These are phyloP conservation scores for Sebastes steindachneri DNA, from an alignment of 2,797 vertebrate species.

Conservation along the genomic window DNA sequence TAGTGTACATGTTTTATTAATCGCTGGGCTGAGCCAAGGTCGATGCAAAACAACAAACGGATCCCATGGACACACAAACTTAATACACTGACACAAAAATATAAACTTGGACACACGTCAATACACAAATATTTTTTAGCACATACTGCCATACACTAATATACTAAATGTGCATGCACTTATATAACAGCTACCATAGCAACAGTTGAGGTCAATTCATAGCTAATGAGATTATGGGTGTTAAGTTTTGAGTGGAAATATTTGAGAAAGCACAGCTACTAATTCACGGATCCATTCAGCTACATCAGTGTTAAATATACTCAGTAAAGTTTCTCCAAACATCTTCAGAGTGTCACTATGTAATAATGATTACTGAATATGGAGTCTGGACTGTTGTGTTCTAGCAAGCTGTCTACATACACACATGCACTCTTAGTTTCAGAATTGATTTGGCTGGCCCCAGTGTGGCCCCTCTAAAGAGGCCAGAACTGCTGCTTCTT, in stretches of 20 bases:
- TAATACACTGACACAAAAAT: not conserved
- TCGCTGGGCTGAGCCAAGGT: slow-evolving; percentile 18
- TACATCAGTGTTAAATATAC: not conserved
- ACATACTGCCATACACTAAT: not conserved
- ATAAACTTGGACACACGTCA: not conserved
- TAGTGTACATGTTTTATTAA: slow-evolving; percentile 58
- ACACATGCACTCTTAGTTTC: not conserved
- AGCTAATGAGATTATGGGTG: not conserved
- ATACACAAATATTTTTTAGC: not conserved
- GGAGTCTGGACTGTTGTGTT: not conserved
- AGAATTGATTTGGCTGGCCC: not conserved
- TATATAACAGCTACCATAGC: not conserved
- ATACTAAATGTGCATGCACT: not conserved
- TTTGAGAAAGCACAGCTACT: not conserved
- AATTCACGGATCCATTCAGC: not conserved
- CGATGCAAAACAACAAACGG: slow-evolving; percentile 23
- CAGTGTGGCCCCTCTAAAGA: not conserved
- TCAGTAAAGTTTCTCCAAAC: not conserved
- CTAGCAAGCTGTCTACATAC: too few relatives aligned
- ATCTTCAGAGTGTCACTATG: not conserved
- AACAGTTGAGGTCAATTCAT: not conserved
- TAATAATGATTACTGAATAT: not conserved
- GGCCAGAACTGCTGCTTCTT: not conserved
- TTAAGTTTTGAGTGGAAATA: not conserved
- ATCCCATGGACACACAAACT: not conserved